Conservation (phyloP, 2,888 invertebrate species). For the Herminia tarsipennalis region DNA sequence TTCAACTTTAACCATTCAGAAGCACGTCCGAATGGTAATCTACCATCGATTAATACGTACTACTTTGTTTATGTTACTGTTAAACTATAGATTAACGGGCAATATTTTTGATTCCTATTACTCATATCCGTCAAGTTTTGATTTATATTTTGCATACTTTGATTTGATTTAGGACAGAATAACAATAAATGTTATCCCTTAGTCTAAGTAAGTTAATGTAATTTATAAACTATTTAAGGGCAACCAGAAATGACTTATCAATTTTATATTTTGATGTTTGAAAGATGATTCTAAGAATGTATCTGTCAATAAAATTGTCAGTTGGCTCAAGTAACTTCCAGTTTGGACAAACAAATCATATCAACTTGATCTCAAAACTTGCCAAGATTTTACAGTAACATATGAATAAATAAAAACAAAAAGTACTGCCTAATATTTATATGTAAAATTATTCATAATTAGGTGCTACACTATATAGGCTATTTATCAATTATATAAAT, state of each 20-base stretch:
- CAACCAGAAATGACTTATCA: no score
- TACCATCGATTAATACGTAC: conserved; percentile 25
- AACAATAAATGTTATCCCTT: no score
- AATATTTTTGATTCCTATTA: no score
- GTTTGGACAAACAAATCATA: no score
- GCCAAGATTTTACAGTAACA: conserved; percentile 4
- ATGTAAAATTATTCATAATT: conserved; percentile 70
- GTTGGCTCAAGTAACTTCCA: no score
- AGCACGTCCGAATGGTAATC: conserved; percentile 39
- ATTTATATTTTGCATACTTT: no score
- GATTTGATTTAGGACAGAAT: no score
- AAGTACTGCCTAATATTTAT: conserved; percentile 58
- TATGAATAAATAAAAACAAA: conserved; percentile 4
- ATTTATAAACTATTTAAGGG: no score
- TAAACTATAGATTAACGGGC: not conserved
- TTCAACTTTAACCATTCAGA: conserved; percentile 34
- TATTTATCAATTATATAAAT: conserved; percentile 61
- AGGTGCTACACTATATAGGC: conserved; percentile 57
- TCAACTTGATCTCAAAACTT: not conserved
- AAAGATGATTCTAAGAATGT: no score
- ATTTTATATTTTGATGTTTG: no score
- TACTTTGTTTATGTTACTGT: conserved; percentile 10
- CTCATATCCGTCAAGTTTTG: no score
- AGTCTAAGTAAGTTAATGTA: no score
- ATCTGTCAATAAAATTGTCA: not conserved